Evolutionary conservation across 2,113 vertebrate genomes (phyloP).

Genomic region (Chrysochloris asiatica): DNA sequence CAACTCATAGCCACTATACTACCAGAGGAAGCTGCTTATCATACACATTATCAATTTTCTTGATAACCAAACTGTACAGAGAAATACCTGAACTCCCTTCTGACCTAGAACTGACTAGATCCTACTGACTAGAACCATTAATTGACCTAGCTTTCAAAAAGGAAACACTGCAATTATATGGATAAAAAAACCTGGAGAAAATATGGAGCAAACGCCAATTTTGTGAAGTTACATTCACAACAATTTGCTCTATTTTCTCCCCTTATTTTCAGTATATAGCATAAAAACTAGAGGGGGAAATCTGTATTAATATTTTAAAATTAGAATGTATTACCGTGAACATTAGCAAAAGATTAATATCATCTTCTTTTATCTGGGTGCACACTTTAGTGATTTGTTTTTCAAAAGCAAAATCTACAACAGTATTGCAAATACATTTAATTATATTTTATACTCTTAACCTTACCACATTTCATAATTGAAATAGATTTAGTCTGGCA

Average conservation of each 20-base stretch:
- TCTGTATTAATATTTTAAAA: neutral
- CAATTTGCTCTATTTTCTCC: neutral
- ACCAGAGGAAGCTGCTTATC: too few relatives aligned
- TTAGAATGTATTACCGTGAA: neutral
- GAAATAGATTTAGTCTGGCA: conserved; percentile 46
- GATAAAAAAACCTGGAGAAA: neutral
- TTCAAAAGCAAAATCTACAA: conserved; percentile 54
- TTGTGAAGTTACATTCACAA: neutral
- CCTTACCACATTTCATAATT: conserved; percentile 24
- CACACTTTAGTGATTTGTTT: conserved; percentile 12
- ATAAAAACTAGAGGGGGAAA: neutral
- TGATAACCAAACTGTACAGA: too few relatives aligned
- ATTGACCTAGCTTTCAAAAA: too few relatives aligned
- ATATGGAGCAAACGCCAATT: neutral
- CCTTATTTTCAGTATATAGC: neutral
- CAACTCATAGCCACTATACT: too few relatives aligned
- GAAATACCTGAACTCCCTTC: too few relatives aligned
- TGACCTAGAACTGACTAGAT: too few relatives aligned
- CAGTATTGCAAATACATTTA: conserved; percentile 43
- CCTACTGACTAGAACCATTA: too few relatives aligned
- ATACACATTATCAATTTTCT: too few relatives aligned
- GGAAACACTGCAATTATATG: too few relatives aligned
- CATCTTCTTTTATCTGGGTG: conserved; percentile 33
- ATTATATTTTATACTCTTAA: conserved; percentile 2
- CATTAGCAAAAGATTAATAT: conserved; percentile 38